These are phyloP conservation scores for Bellardia pandia DNA, from an alignment of 2,888 invertebrate species.

Conservation along the genomic window DNA sequence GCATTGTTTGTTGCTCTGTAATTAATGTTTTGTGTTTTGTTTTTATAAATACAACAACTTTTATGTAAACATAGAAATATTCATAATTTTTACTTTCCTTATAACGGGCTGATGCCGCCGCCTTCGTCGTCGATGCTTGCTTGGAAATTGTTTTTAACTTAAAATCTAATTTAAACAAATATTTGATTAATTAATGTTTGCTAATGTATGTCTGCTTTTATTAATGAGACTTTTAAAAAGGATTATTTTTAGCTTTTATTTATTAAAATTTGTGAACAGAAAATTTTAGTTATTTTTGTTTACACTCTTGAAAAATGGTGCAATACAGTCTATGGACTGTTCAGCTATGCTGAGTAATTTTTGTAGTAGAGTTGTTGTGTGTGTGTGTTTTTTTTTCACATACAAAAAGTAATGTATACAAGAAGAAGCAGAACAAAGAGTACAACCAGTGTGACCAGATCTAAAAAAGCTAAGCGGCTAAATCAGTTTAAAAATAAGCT, in stretches of 20 bases:
- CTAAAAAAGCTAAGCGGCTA: too few species aligned
- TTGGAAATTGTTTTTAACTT: slow-evolving; percentile 5
- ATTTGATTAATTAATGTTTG: neutral
- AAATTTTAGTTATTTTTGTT: slow-evolving; percentile 21
- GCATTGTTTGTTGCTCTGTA: slow-evolving; percentile 1
- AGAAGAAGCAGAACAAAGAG: neutral
- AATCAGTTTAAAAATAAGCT: too few species aligned
- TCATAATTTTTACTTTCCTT: slow-evolving; percentile 40
- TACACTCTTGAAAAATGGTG: slow-evolving; percentile 33
- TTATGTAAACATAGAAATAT: slow-evolving; percentile 50
- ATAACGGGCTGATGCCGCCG: neutral
- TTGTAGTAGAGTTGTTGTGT: neutral
- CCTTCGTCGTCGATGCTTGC: neutral
- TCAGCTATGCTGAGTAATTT: neutral
- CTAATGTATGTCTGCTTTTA: neutral
- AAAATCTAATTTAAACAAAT: slow-evolving; percentile 13
- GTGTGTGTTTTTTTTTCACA: neutral
- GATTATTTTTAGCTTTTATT: neutral
- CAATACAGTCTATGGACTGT: slow-evolving; percentile 41
- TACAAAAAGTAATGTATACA: neutral
- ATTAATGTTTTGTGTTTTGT: neutral
- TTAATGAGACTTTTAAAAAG: neutral
- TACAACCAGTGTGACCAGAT: neutral
- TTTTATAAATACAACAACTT: slow-evolving; percentile 24
- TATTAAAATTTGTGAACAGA: neutral